Evolutionary conservation across 2,797 vertebrate genomes (phyloP), one percentile per base, ranked within the genome.

Genomic region (Eptatretus atami): DNA sequence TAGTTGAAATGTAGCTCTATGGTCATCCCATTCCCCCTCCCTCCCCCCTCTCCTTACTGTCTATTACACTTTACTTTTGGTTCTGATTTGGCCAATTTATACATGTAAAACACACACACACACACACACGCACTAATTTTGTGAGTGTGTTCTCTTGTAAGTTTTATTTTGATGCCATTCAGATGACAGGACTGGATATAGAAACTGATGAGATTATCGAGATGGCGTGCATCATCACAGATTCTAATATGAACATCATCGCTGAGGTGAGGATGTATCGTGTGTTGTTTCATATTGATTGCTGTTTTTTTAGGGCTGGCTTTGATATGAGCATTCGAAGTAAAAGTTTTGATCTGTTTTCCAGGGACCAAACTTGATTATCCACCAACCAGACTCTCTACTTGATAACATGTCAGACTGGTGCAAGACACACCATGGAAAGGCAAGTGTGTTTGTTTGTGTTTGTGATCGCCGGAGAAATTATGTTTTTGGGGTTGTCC

Each of bases 171-270:
- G 31, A 44, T 44, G 31, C 31, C 31, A 44, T 73, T 64, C 68
- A 95, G 88, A 90, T 94, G 88, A 96, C 86, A 0, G 88, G 88
- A 66, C 72, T 93, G 69, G 81, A 94, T 69, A 79, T 96, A 31
- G 83, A 87, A 63, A 88, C 82, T 73, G 87, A 93, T 70, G 74
- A 80, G 69, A 94, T 96, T 66, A 81, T 96, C 67, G 87, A 94
- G 71, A 94, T 92, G 86, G 86, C 87, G 1, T 96, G 86, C 69
- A 74, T 96, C 15, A 83, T 94, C 70, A 94, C 87, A 2, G 87
- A 96, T 69, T 76, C 76, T 0, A 76, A 86, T 64, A 74, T 92
- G 68, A 90, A 93, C 71, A 66, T 90, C 67, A 66, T 94, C 70
- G 84, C 82, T 19, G 78, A 90, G 78, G 87, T 88, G 75, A 72